A percentile compares a stretch with the other conserved stretches of the same genome.
Evolutionary conservation across 2,888 invertebrate genomes (phyloP).

Genomic region (Geophilus truncorum): DNA sequence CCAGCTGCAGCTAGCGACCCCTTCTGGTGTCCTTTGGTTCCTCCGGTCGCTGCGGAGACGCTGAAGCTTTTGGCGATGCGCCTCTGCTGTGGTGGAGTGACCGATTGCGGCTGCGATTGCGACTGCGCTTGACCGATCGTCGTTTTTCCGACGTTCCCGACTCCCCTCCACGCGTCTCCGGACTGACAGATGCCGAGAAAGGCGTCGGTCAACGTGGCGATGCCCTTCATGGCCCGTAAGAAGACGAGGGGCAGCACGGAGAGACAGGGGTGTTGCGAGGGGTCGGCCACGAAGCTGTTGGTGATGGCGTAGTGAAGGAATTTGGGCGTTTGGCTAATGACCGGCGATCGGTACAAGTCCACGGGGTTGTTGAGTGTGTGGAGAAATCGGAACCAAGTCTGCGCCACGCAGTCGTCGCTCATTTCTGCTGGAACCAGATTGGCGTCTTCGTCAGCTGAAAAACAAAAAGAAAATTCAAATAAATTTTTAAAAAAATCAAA

Average conservation of each 20-base stretch:
- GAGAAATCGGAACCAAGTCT: constrained; percentile 92
- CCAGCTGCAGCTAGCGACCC: not conserved
- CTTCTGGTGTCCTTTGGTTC: constrained; percentile 45
- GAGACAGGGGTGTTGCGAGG: constrained; percentile 84
- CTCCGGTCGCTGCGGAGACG: constrained; percentile 67
- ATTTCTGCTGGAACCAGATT: constrained; percentile 76
- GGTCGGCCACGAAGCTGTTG: constrained; percentile 70
- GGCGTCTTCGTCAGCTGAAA: constrained; percentile 75
- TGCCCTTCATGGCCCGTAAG: constrained; percentile 85
- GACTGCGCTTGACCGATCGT: too few species aligned
- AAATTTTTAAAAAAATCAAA: not conserved
- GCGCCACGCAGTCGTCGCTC: constrained; percentile 83
- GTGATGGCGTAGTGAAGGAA: constrained; percentile 75
- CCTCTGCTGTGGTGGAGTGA: constrained; percentile 65
- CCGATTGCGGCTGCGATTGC: constrained; percentile 42
- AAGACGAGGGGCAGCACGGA: constrained; percentile 80
- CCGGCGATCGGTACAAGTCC: constrained; percentile 78
- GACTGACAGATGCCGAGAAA: constrained; percentile 66
- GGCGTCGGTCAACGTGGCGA: constrained; percentile 89
- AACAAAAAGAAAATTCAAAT: not conserved
- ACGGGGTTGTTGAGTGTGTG: constrained; percentile 94
- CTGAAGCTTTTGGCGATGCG: constrained; percentile 89
- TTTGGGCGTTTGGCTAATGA: constrained; percentile 66
- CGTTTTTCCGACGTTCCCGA: too few species aligned
- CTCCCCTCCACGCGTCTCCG: too few species aligned